A percentile compares a stretch with the other conserved stretches of the same genome.
These are phyloP conservation scores for Piscicola geometra DNA, from an alignment of 2,888 invertebrate genomes.

Conservation along the genomic window DNA sequence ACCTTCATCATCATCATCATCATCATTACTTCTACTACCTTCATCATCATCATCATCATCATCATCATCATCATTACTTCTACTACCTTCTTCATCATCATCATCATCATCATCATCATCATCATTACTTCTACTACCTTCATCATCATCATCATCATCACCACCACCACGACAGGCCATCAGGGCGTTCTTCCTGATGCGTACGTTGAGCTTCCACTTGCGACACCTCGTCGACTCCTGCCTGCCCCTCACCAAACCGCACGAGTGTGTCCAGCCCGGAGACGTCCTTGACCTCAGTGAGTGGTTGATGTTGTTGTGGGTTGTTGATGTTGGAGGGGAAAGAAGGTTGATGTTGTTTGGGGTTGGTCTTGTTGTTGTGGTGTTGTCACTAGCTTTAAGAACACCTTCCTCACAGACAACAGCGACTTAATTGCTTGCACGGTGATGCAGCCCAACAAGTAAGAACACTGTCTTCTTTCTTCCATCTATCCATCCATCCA, in stretches of 20 bases:
- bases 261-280: conserved; percentile 82
- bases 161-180: conserved; percentile 64
- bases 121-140: too few species aligned
- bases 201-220: conserved; percentile 66
- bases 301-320: conserved; percentile 40
- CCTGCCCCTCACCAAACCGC: conserved; percentile 81
- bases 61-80: conserved; percentile 25
- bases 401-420: conserved; percentile 67
- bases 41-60: background rate
- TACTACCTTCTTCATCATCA: background rate
- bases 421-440: conserved; percentile 95
- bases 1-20: conserved; percentile 7
- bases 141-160: background rate
- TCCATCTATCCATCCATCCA: background rate
- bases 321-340: background rate
- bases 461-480: conserved; percentile 41
- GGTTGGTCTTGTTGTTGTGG: too few species aligned
- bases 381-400: background rate
- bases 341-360: background rate
- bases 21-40: too few species aligned
- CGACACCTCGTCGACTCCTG: conserved; percentile 77
- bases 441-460: conserved; percentile 75
- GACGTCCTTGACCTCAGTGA: conserved; percentile 91
- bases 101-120: conserved; percentile 11
- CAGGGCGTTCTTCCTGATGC: conserved; percentile 76